Evolutionary conservation across 2,113 vertebrate genomes (phyloP), one percentile per base, ranked within the genome.

Genomic region (Callochromis pleurospilus): DNA sequence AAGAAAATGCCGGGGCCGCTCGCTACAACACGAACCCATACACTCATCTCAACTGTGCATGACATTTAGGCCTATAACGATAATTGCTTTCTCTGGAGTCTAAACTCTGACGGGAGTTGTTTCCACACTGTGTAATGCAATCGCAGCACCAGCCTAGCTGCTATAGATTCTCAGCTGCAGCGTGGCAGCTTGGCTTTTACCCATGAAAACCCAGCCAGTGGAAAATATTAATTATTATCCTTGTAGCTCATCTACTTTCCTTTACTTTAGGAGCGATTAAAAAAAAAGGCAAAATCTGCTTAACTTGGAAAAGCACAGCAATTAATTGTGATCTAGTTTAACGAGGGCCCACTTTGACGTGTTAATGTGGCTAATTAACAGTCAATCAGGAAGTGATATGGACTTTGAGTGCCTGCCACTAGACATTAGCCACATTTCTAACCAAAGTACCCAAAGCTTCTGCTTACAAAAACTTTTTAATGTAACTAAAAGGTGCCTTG

Each of bases 341-440:
- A 94, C 77, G 86, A 90, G 86, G 89, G 81, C 75, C 54, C 88
- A 90, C 84, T 95, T 89, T 89, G 82, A 82, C 21, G n/a, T 54
- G 86, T 81, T 95, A 94, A 95, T 94, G 90, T 91, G 86, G 85
- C 68, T 93, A 93, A 95, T 95, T 92, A 94, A 68, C 82, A 94
- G 88, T 81, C 91, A 90, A 90, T 93, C 83, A 89, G 90, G 84
- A 88, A 91, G 90, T 88, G 89, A 80, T 91, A 93, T 90, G 90
- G 91, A 95, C 91, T 92, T 90, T 91, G 88, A 93, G 85, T 42
- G 80, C 26, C 68, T 94, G 90, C 90, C 90, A 91, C 85, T 84
- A 88, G 65, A 93, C 81, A 62, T 31, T 77, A 51, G 45, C 45
- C 26, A 77, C 45, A 31, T 77, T 77, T 77, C 45, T 19, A 77